Evolutionary conservation across 1,140 invertebrate genomes (phyloP).

Genomic region (Drosophila ananassae): DNA sequence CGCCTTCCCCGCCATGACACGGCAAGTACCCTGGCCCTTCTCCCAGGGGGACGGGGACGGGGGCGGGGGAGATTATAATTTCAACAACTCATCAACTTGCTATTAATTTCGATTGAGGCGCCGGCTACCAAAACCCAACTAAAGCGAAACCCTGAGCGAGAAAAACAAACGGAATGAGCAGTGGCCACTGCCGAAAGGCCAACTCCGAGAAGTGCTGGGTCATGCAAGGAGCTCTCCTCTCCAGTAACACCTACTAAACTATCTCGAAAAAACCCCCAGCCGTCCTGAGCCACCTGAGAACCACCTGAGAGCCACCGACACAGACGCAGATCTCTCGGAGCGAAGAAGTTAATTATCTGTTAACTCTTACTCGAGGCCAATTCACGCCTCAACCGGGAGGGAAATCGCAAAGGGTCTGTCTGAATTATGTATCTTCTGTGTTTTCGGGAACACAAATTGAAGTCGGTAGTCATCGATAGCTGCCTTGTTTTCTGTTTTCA

Average conservation of each 20-base stretch:
- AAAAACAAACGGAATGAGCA: conserved; percentile 8
- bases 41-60: background rate
- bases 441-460: background rate
- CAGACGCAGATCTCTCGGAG: conserved; percentile 16
- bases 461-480: conserved; percentile 45
- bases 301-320: background rate
- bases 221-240: conserved; percentile 61
- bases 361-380: conserved; percentile 63
- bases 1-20: conserved; percentile 57
- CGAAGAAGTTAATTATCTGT: conserved; percentile 74
- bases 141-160: conserved; percentile 1
- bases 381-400: conserved; percentile 56
- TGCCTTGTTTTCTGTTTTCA: conserved; percentile 6
- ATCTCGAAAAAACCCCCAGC: conserved; percentile 46
- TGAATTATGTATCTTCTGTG: background rate
- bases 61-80: conserved; percentile 65
- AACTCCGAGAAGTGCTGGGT: conserved; percentile 48
- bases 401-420: background rate
- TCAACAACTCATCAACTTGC: conserved; percentile 83
- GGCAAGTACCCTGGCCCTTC: conserved; percentile 22
- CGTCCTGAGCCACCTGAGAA: conserved; percentile 6
- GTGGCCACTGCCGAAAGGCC: background rate
- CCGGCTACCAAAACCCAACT: conserved; percentile 41
- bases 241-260: conserved; percentile 75
- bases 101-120: conserved; percentile 76